Evolutionary conservation across 2,888 invertebrate genomes (phyloP).

Genomic region (Sesamia inferens): DNA sequence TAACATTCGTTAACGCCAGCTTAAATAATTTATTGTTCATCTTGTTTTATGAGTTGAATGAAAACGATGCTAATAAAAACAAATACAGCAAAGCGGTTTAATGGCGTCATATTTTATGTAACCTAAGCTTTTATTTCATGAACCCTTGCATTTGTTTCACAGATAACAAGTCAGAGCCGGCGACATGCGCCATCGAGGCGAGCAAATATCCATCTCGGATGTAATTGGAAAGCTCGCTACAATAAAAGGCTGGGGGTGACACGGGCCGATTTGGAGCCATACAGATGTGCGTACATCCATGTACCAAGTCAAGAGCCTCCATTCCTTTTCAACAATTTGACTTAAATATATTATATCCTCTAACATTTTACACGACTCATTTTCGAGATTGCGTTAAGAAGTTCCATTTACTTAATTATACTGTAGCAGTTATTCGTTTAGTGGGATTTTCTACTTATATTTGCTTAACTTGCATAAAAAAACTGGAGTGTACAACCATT

Average conservation of each 20-base stretch:
- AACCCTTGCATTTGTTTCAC: conserved; percentile 73
- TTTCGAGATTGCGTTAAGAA: conserved; percentile 38
- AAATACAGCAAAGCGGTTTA: conserved; percentile 53
- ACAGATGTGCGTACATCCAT: conserved; percentile 68
- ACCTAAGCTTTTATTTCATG: conserved; percentile 70
- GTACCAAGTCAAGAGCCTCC: conserved; percentile 62
- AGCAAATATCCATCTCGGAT: conserved; percentile 78
- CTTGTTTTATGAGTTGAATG: conserved; percentile 52
- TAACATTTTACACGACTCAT: conserved; percentile 39
- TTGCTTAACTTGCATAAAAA: conserved; percentile 21
- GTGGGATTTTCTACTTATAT: conserved; percentile 16
- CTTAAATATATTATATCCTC: conserved; percentile 64
- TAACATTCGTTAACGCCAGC: conserved; percentile 48
- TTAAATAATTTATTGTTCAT: conserved; percentile 61
- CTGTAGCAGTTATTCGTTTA: conserved; percentile 24
- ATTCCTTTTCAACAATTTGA: conserved; percentile 65
- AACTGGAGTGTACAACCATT: neutral
- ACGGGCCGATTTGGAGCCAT: conserved; percentile 71
- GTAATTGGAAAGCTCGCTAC: conserved; percentile 84
- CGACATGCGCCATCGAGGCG: conserved; percentile 62
- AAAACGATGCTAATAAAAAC: conserved; percentile 56
- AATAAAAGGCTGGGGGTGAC: conserved; percentile 80
- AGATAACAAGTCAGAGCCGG: conserved; percentile 71
- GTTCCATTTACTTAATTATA: conserved; percentile 39
- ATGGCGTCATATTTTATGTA: conserved; percentile 58